Base-by-base conservation (phyloP, 2,113 vertebrate genomes). In the Laticauda laticaudata region DNA sequence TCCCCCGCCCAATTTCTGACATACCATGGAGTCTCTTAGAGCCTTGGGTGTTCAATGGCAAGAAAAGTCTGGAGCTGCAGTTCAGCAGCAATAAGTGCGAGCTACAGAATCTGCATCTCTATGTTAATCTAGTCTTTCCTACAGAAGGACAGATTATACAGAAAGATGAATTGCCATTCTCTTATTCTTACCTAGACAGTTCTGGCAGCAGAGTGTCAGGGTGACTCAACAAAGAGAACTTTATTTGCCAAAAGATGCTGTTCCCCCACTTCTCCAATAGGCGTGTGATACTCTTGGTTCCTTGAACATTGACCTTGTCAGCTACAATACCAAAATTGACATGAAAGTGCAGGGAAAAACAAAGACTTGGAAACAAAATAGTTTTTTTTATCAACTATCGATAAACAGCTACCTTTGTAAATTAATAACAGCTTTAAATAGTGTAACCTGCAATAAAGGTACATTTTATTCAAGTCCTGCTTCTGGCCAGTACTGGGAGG, bases 191-290 rank as follows among this genome's bases (percentile, higher is more conserved):
- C 97, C 97, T 97, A 91, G 96, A 96, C n/a, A 97, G 95, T 86
- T 98, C 97, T 0, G 97, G 97, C 81, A 98, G 94, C 34, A 97
- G 93, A 34, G 86, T 29, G 0, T 95, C 92, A 1, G 97, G 97
- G 43, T 97, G 95, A 94, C 95, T 97, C 94, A 98, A 92, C 91
- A 98, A 89, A 0, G 95, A 95, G 20, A 96, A 87, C 57, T 97
- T 98, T 94, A 97, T 96, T 95, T 97, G 95, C 95, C 96, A 97
- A 93, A 98, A 98, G 95, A 98, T 98, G 90, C 94, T n/a, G 0
- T 97, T 97, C 89, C 97, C 97, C 97, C 97, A 98, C 93, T 96
- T 97, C 91, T 97, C 96, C n/a, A 98, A 96, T 1, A 95, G 95
- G 87, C 96, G 96, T 81, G 97, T 97, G 57, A 97, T 95, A 91